Percentiles rank a stretch among this genome's conserved stretches.
These are phyloP conservation scores for Orientallactaga bullata DNA, from an alignment of 2,113 vertebrate genomes.

Conservation along the genomic window DNA sequence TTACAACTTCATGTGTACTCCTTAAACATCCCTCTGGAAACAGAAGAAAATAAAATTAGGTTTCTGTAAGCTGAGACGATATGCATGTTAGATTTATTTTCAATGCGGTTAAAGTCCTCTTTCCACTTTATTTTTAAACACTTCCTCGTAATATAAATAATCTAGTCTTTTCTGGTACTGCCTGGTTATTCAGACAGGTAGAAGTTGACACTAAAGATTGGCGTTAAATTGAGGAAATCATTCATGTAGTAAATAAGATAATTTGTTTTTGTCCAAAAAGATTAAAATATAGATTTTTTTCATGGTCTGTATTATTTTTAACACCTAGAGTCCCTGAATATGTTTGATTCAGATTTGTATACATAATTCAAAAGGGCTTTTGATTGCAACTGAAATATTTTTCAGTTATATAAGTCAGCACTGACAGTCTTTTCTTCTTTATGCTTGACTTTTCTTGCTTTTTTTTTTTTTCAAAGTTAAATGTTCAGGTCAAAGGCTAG, in stretches of 20 bases:
- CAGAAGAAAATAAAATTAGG: slow-evolving; percentile 85
- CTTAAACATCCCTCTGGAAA: slow-evolving; percentile 77
- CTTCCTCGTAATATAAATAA: slow-evolving; percentile 87
- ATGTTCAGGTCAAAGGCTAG: slow-evolving; percentile 1
- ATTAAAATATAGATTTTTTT: slow-evolving; percentile 90
- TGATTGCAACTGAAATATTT: slow-evolving; percentile 50
- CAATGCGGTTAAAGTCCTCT: slow-evolving; percentile 79
- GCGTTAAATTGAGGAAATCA: slow-evolving; percentile 94
- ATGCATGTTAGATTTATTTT: slow-evolving; percentile 84
- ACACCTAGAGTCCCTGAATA: slow-evolving; percentile 81
- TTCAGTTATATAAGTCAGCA: slow-evolving; percentile 55
- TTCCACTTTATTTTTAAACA: slow-evolving; percentile 83
- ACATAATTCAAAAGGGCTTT: slow-evolving; percentile 73
- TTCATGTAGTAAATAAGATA: slow-evolving; percentile 94
- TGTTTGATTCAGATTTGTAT: slow-evolving; percentile 66
- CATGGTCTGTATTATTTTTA: slow-evolving; percentile 82
- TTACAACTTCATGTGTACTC: slow-evolving; percentile 58
- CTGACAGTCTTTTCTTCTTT: slow-evolving; percentile 2
- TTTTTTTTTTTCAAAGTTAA: slow-evolving; percentile 36
- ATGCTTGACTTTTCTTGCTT: slow-evolving; percentile 7
- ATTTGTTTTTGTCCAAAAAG: slow-evolving; percentile 89
- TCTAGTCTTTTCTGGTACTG: slow-evolving; percentile 87
- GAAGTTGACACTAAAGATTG: slow-evolving; percentile 91
- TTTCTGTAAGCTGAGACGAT: slow-evolving; percentile 83
- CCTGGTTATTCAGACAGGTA: slow-evolving; percentile 90